Percentiles rank a stretch among this genome's conserved stretches.
These are phyloP conservation scores for Oryzias dopingdopingensis DNA, from an alignment of 2,797 vertebrate species.

Conservation along the genomic window DNA sequence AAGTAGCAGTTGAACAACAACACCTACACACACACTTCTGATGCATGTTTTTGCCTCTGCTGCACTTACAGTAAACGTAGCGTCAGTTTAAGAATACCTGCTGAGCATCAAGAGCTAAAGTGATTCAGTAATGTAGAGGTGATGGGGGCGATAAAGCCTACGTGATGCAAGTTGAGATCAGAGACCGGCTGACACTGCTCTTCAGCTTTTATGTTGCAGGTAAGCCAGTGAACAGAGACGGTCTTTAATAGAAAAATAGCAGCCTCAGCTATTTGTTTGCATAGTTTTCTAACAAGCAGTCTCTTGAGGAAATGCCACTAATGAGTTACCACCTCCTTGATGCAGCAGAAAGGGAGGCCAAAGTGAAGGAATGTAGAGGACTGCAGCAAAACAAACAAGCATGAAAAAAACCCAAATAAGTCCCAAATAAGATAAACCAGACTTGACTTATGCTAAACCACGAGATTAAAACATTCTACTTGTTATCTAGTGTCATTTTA, in stretches of 20 bases:
- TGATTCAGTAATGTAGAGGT: slow-evolving; percentile 3
- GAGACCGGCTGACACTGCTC: slow-evolving; percentile 6
- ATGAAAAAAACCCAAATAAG: no score
- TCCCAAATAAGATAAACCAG: not conserved
- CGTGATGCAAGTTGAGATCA: not conserved
- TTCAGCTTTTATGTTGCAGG: slow-evolving; percentile 12
- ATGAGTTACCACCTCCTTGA: not conserved
- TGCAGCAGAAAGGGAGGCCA: not conserved
- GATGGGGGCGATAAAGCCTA: slow-evolving; percentile 4
- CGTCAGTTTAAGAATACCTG: slow-evolving; percentile 20
- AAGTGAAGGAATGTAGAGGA: not conserved
- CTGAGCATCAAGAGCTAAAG: slow-evolving; percentile 12
- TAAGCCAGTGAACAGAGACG: not conserved
- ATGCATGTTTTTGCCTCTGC: slow-evolving; percentile 13
- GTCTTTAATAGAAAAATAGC: slow-evolving; percentile 1
- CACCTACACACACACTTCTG: slow-evolving; percentile 21
- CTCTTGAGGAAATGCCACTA: not conserved
- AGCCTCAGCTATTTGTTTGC: not conserved
- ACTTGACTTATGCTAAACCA: not conserved
- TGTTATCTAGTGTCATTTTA: not conserved
- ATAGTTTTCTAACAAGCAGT: not conserved
- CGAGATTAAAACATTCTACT: not conserved
- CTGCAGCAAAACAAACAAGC: not conserved
- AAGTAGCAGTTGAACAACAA: slow-evolving; percentile 33
- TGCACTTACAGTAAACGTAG: slow-evolving; percentile 20